A percentile compares a stretch with the other conserved stretches of the same genome.
Evolutionary conservation across 2,797 vertebrate species (phyloP).

Genomic region (Sphenopsis melanotis): DNA sequence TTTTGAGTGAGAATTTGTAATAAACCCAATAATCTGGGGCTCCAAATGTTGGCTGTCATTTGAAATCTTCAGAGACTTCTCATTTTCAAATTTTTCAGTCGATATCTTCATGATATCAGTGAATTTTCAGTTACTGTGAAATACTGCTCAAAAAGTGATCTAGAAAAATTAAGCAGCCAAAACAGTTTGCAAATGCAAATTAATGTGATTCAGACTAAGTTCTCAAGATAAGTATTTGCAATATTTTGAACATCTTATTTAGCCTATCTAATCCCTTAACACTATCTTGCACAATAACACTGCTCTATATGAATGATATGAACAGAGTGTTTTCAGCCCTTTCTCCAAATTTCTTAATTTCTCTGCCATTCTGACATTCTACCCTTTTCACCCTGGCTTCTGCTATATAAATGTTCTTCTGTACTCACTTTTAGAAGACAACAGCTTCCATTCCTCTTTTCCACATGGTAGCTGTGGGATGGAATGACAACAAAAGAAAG

Average conservation of each 20-base stretch:
- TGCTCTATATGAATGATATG: background rate
- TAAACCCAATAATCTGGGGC: accelerated
- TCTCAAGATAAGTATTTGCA: background rate
- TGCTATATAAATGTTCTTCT: background rate
- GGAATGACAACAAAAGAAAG: background rate
- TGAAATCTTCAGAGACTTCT: background rate
- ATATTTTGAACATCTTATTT: background rate
- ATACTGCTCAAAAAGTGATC: background rate
- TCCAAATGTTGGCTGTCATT: background rate
- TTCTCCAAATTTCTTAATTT: background rate
- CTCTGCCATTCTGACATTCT: background rate
- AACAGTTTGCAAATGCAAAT: too few relatives aligned
- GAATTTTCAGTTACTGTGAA: background rate
- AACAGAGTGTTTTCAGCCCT: background rate
- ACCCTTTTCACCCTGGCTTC: background rate
- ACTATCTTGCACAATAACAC: background rate
- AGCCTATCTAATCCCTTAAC: background rate
- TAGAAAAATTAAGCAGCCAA: background rate
- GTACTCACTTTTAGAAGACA: background rate
- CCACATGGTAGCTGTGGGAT: background rate
- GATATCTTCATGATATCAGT: background rate
- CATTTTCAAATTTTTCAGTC: background rate
- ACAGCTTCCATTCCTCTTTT: background rate
- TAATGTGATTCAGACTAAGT: background rate
- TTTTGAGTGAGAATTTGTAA: background rate